A percentile compares a stretch with the other conserved stretches of the same genome.
These are phyloP conservation scores for Drosophila birchii DNA, from an alignment of 2,888 invertebrate species.

Conservation along the genomic window DNA sequence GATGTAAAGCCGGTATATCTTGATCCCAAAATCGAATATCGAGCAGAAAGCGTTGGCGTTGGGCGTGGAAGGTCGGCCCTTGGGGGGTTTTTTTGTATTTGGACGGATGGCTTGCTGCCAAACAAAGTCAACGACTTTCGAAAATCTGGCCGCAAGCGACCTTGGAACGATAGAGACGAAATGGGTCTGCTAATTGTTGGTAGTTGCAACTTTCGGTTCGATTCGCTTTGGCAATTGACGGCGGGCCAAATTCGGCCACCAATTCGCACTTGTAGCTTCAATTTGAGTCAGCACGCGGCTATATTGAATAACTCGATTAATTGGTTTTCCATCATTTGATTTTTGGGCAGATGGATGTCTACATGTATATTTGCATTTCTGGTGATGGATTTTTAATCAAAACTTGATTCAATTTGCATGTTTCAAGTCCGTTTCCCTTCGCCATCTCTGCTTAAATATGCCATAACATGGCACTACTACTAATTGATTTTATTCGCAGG, in stretches of 20 bases:
- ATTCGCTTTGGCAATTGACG: constrained; percentile 28
- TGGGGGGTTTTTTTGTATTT: constrained; percentile 34
- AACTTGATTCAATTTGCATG: constrained; percentile 55
- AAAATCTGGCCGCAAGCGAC: constrained; percentile 54
- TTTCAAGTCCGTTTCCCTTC: constrained; percentile 43
- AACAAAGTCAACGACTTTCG: constrained; percentile 80
- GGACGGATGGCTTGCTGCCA: constrained; percentile 22
- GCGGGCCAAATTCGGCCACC: constrained; percentile 17
- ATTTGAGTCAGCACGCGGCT: constrained; percentile 39
- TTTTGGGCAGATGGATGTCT: constrained; percentile 7
- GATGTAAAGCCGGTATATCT: constrained; percentile 15
- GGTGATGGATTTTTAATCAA: constrained; percentile 56
- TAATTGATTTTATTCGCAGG: constrained; percentile 55
- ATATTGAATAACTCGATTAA: constrained; percentile 44
- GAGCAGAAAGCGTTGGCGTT: constrained; percentile 33
- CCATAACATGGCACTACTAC: constrained; percentile 46
- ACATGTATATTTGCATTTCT: constrained; percentile 22
- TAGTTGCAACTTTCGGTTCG: constrained; percentile 50
- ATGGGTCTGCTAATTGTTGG: constrained; percentile 48
- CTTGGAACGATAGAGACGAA: constrained; percentile 39
- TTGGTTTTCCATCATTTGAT: constrained; percentile 41
- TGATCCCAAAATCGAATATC: not conserved
- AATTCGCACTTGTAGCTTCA: constrained; percentile 41
- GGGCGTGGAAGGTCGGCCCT: constrained; percentile 54
- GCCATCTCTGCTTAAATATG: constrained; percentile 30